Conservation (phyloP, 2,113 vertebrate species). For the Nyctereutes procyonoides region DNA sequence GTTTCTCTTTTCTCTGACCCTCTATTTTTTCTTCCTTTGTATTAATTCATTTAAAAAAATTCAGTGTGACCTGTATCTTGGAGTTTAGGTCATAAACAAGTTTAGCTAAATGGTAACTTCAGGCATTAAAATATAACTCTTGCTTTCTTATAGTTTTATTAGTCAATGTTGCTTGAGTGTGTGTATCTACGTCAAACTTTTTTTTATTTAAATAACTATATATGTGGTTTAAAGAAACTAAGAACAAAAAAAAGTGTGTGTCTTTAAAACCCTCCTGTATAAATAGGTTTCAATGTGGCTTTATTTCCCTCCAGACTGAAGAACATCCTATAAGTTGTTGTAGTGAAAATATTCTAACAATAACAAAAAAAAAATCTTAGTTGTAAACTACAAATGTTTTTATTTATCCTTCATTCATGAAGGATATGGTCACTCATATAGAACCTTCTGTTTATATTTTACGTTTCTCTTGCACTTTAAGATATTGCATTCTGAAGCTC, state of each 20-base stretch:
- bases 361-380: neutral
- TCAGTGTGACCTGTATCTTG: neutral
- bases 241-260: neutral
- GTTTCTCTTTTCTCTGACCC: neutral
- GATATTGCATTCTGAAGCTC: neutral
- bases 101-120: neutral
- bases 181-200: neutral
- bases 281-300: neutral
- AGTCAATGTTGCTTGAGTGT: neutral
- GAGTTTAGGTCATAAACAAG: neutral
- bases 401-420: neutral
- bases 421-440: neutral
- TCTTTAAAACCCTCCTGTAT: neutral
- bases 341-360: neutral
- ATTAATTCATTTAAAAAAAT: neutral
- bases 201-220: neutral
- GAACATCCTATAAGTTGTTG: neutral
- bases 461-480: neutral
- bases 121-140: neutral
- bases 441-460: neutral
- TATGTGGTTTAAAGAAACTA: neutral
- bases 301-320: neutral
- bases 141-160: neutral
- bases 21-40: neutral
- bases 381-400: neutral